Evolutionary conservation across 1,140 invertebrate species (phyloP).

Genomic region (Macrobrachium rosenbergii): DNA sequence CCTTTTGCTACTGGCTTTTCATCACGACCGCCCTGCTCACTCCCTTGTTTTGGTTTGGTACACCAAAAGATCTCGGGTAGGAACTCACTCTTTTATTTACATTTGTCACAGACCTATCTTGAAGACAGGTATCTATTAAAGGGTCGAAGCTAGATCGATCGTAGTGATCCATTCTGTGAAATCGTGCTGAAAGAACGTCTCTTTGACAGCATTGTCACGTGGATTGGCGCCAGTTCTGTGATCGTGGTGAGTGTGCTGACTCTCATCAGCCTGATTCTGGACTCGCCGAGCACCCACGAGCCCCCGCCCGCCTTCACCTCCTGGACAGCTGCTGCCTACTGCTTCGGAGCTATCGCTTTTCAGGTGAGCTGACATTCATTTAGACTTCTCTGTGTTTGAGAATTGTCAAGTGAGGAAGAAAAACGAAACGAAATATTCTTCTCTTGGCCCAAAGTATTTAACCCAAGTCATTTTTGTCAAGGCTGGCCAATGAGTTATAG

Average conservation of each 20-base stretch:
- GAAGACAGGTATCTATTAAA: background rate
- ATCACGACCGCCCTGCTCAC: constrained; percentile 23
- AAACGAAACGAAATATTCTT: background rate
- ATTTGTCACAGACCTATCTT: background rate
- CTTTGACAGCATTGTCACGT: constrained; percentile 40
- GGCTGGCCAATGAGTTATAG: background rate
- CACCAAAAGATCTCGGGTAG: constrained; percentile 54
- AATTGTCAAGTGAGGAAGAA: background rate
- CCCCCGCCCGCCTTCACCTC: constrained; percentile 20
- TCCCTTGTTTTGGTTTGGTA: constrained; percentile 23
- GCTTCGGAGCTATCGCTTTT: constrained; percentile 48
- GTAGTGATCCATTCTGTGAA: background rate
- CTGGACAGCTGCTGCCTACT: constrained; percentile 32
- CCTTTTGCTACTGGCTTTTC: constrained; percentile 45
- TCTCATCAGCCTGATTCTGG: constrained; percentile 12
- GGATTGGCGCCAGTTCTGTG: constrained; percentile 31
- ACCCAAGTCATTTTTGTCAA: background rate
- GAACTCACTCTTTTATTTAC: background rate
- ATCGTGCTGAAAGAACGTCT: background rate
- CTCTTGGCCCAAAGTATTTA: background rate
- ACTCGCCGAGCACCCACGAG: background rate
- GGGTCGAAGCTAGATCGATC: too few species aligned
- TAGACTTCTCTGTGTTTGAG: background rate
- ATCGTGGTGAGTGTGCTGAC: constrained; percentile 36
- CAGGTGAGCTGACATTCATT: constrained; percentile 17